Evolutionary conservation across 2,888 invertebrate species (phyloP), one percentile per base, ranked within the genome.

Genomic region (Phortica okadai): DNA sequence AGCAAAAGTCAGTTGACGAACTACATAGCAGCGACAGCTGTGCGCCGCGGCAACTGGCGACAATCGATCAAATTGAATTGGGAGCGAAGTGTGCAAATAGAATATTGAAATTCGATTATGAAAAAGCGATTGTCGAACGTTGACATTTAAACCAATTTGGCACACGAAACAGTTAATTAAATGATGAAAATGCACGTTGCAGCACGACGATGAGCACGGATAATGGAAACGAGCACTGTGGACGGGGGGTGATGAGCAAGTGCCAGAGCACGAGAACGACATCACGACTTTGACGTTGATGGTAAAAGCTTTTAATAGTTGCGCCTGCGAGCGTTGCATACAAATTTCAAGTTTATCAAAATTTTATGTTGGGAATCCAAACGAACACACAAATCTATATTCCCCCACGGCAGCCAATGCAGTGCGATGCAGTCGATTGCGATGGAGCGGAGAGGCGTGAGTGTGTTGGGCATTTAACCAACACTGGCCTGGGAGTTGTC

Each of bases 121-220:
- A 75, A 80, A 67, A 67, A 33, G 33, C 44, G 67, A 41, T 83
- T 81, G 50, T 50, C 79, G 79, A 77, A 66, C 74, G 67, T 74
- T 73, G 74, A 45, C 62, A 74, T 54, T 56, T 56, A 56, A 72
- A 41, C 14, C 70, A 56, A 33, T 72, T 72, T 25, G 64, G 69
- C 77, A 82, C 78, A 84, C 82, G 84, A 81, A 84, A 79, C 84
- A 87, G 86, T 88, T 86, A 86, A 86, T 86, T 88, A 86, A 88
- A 86, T 86, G 88, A 87, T 88, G 84, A 87, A 84, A 81, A 84
- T 82, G 84, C 86, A 86, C 84, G 88, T 69, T 56, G 33, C 33
- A 33, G 33, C 33, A 82, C 75, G 73, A 62, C 41, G 59, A 66
- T 45, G 74, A 74, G 44, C 82, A 80, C 3, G 78, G 45, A 78